Conservation (phyloP, 2,888 invertebrate genomes). For the Brachypterus glaber region DNA sequence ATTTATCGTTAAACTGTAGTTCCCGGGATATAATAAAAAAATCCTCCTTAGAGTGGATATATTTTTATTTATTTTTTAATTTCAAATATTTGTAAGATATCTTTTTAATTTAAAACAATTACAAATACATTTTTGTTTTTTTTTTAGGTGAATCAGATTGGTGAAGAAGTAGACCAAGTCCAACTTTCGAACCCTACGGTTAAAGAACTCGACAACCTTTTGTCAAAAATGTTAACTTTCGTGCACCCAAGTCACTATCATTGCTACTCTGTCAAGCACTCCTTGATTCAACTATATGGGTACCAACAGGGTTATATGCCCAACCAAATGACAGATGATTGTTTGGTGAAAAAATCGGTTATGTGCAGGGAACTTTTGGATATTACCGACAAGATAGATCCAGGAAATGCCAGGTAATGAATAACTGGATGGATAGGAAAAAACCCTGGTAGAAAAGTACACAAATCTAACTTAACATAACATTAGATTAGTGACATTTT, state of each 20-base stretch:
- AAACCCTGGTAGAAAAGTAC: too few species aligned
- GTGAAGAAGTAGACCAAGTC: conserved; percentile 63
- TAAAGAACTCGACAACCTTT: conserved; percentile 51
- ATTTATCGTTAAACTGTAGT: too few species aligned
- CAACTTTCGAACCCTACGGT: conserved; percentile 53
- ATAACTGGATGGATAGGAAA: not conserved
- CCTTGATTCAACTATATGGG: conserved; percentile 70
- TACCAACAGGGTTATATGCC: conserved; percentile 53
- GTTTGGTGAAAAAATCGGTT: conserved; percentile 54
- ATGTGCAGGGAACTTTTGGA: conserved; percentile 57
- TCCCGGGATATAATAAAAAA: too few species aligned
- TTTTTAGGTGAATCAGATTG: conserved; percentile 49
- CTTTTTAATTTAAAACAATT: too few species aligned
- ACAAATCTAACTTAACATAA: not conserved
- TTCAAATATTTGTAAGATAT: too few species aligned
- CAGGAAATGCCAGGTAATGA: conserved; percentile 59
- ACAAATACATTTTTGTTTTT: too few species aligned
- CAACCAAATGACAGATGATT: conserved; percentile 47
- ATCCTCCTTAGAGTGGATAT: not conserved
- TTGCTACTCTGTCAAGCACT: conserved; percentile 71
- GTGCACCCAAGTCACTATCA: conserved; percentile 80
- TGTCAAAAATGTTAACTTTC: conserved; percentile 61
- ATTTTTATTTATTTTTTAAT: not conserved
- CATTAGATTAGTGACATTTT: too few species aligned
- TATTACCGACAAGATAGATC: conserved; percentile 58